phyloP scores from a whole-genome alignment of 2,113 vertebrate species.

The Sminthopsis crassicaudata region DNA sequence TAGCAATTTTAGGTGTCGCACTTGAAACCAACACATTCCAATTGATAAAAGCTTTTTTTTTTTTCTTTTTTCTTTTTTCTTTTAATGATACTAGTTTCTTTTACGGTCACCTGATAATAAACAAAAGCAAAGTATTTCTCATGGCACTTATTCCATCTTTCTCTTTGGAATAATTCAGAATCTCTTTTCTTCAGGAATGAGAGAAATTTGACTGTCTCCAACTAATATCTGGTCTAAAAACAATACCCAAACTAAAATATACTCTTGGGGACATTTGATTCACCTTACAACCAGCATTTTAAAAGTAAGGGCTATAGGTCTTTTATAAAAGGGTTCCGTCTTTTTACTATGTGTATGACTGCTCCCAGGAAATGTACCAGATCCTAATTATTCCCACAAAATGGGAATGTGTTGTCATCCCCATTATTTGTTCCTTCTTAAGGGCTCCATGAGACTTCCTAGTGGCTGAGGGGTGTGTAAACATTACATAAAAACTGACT shows the following conservation, averaged over 20 bases:
- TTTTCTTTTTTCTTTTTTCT: too few species aligned
- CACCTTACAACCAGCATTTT: neutral
- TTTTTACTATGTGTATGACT: neutral
- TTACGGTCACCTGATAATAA: neutral
- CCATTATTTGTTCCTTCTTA: neutral
- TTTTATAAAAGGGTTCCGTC: neutral
- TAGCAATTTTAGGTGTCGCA: neutral
- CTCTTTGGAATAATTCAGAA: neutral
- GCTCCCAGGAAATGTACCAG: neutral
- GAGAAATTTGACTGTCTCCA: neutral
- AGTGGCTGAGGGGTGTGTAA: neutral
- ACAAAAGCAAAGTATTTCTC: neutral
- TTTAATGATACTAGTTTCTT: neutral
- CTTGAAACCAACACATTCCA: neutral
- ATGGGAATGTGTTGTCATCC: neutral
- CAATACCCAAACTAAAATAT: neutral
- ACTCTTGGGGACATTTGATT: neutral
- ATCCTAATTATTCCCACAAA: neutral
- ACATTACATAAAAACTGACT: slow-evolving; percentile 52
- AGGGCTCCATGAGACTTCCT: neutral
- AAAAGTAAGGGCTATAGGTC: neutral
- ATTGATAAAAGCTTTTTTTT: neutral
- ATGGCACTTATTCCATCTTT: neutral
- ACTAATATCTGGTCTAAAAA: neutral
- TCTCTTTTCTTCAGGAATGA: neutral